These are phyloP conservation scores for Misgurnus anguillicaudatus DNA, from an alignment of 2,113 vertebrate genomes.

Conservation along the genomic window DNA sequence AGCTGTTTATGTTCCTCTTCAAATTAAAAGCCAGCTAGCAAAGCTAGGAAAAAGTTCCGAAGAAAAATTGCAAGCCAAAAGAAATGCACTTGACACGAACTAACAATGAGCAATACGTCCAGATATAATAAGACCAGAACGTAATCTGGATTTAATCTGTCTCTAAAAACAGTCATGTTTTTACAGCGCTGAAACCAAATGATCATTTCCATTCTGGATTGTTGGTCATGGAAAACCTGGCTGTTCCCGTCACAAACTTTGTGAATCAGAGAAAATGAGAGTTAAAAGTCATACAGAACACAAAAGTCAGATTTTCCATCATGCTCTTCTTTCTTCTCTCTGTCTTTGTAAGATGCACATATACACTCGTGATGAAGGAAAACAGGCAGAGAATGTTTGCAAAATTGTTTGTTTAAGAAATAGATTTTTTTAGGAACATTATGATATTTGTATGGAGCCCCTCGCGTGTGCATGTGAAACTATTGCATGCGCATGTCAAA, in stretches of 20 bases:
- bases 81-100: no score
- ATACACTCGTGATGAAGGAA: conserved; percentile 55
- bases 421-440: no score
- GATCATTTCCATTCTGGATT: neutral
- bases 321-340: conserved; percentile 29
- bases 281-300: neutral
- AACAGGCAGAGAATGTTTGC: conserved; percentile 46
- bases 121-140: neutral
- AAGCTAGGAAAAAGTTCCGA: no score
- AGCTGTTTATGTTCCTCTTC: no score
- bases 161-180: conserved; percentile 6
- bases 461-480: no score
- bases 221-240: conserved; percentile 18
- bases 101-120: no score
- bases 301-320: conserved; percentile 58
- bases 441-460: no score
- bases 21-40: no score
- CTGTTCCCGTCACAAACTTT: conserved; percentile 1
- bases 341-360: conserved; percentile 43
- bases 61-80: no score
- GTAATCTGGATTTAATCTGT: conserved; percentile 10
- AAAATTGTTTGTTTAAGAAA: no score
- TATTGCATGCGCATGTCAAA: no score
- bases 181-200: neutral
- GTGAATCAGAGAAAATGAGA: neutral